Conservation (phyloP, 1,140 invertebrate genomes). For the Cyclargus thomasi region DNA sequence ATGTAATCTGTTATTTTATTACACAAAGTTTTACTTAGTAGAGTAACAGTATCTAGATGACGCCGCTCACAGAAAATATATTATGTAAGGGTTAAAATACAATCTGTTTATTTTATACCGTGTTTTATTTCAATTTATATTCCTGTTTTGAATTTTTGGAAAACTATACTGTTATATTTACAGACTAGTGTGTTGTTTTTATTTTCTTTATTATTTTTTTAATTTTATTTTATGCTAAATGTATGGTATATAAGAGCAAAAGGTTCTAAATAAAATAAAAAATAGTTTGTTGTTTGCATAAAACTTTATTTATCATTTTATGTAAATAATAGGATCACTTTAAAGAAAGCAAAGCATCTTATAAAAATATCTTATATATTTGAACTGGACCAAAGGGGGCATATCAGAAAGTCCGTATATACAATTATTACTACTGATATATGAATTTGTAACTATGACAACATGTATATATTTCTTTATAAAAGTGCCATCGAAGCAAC, state of each 20-base stretch:
- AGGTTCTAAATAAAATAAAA: constrained; percentile 9
- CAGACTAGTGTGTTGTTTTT: too few relatives aligned
- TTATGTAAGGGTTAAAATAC: constrained; percentile 35
- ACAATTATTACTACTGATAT: constrained; percentile 32
- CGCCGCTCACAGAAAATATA: constrained; percentile 14
- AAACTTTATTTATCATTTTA: constrained; percentile 63
- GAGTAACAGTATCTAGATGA: constrained; percentile 5
- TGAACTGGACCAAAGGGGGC: constrained; percentile 54
- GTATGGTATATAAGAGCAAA: too few relatives aligned
- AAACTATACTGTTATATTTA: not conserved
- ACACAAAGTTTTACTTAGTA: constrained; percentile 15
- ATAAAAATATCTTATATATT: constrained; percentile 68
- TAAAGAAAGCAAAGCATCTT: constrained; percentile 73
- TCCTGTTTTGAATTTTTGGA: too few relatives aligned
- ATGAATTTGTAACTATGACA: constrained; percentile 36
- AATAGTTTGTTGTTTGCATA: constrained; percentile 45
- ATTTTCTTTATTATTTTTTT: too few relatives aligned
- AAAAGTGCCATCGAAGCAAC: constrained; percentile 7
- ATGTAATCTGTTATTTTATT: constrained; percentile 18
- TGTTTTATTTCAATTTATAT: constrained; percentile 17
- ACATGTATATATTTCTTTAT: constrained; percentile 16
- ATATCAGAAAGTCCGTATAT: constrained; percentile 44
- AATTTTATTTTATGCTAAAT: too few relatives aligned
- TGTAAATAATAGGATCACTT: constrained; percentile 70
- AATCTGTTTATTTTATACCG: constrained; percentile 37